Percentiles rank a stretch among this genome's conserved stretches.
Conservation (phyloP, 2,113 vertebrate genomes). For the Haemorhous mexicanus region DNA sequence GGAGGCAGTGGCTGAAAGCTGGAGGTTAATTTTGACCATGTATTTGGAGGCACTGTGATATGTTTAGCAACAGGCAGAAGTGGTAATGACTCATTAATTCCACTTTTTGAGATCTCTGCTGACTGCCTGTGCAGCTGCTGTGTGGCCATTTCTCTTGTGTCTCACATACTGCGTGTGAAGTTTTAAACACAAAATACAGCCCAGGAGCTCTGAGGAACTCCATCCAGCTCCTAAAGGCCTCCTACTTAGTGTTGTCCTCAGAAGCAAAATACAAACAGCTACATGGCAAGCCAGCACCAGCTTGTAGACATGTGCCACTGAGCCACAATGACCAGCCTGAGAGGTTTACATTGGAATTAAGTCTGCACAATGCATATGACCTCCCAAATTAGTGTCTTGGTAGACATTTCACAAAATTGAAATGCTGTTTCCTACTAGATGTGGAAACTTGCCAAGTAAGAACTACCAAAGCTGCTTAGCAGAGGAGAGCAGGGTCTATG, state of each 20-base stretch:
- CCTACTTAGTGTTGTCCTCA: not conserved
- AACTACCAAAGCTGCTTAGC: not conserved
- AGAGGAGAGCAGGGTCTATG: not conserved
- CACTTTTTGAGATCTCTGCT: not conserved
- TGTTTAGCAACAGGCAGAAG: not conserved
- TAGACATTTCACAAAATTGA: not conserved
- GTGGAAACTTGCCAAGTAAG: not conserved
- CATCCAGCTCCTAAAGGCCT: not conserved
- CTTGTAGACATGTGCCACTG: not conserved
- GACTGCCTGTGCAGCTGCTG: not conserved
- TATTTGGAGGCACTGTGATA: not conserved
- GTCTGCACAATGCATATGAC: rapidly evolving
- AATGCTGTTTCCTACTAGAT: not conserved
- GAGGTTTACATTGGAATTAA: not conserved
- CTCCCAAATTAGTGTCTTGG: not conserved
- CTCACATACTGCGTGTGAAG: rapidly evolving
- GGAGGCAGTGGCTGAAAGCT: not conserved
- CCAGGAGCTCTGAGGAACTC: not conserved
- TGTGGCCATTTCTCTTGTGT: not conserved
- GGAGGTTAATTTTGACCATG: not conserved
- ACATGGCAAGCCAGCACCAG: not conserved
- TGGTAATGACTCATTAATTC: conserved; percentile 24
- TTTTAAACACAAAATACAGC: not conserved
- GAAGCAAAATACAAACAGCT: not conserved
- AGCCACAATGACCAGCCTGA: rapidly evolving